Percentiles rank a stretch among this genome's conserved stretches.
These are phyloP conservation scores for Pelmatolapia mariae DNA, from an alignment of 2,113 vertebrate genomes.

Conservation along the genomic window DNA sequence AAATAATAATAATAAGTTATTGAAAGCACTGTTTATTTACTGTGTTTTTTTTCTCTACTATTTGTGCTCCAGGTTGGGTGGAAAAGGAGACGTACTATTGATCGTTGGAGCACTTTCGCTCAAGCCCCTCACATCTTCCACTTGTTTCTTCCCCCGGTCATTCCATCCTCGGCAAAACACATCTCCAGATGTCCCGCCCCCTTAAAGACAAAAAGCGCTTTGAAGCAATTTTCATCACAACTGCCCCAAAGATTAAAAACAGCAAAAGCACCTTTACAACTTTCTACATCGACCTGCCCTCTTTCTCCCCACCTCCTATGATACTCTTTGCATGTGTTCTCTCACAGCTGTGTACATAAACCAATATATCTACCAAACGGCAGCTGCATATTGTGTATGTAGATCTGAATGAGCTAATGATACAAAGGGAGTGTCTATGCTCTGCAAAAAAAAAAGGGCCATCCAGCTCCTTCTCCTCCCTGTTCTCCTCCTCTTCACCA, in stretches of 20 bases:
- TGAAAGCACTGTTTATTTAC: not conserved
- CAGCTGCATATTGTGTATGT: slow-evolving; percentile 78
- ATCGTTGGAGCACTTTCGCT: slow-evolving; percentile 63
- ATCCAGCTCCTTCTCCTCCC: slow-evolving; percentile 43
- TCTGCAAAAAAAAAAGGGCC: slow-evolving; percentile 60
- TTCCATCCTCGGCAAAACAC: slow-evolving; percentile 51
- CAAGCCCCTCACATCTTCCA: slow-evolving; percentile 59
- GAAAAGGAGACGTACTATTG: slow-evolving; percentile 86
- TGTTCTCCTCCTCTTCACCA: not conserved
- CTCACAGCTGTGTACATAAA: slow-evolving; percentile 76
- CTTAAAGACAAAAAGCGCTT: slow-evolving; percentile 67
- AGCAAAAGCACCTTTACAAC: slow-evolving; percentile 69
- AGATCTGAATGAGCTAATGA: slow-evolving; percentile 70
- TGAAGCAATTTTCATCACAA: slow-evolving; percentile 70
- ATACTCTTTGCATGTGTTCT: slow-evolving; percentile 78
- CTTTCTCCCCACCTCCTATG: slow-evolving; percentile 55
- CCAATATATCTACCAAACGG: slow-evolving; percentile 74
- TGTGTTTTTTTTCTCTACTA: not conserved
- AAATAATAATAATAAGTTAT: not conserved
- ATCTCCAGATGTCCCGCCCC: slow-evolving; percentile 46
- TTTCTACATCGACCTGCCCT: slow-evolving; percentile 54
- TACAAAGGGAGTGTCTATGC: slow-evolving; percentile 59
- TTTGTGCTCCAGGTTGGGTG: slow-evolving; percentile 76
- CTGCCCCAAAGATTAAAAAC: slow-evolving; percentile 72
- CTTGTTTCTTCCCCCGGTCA: slow-evolving; percentile 53